Evolutionary conservation across 1,140 invertebrate species (phyloP).

Genomic region (Octopus sinensis): DNA sequence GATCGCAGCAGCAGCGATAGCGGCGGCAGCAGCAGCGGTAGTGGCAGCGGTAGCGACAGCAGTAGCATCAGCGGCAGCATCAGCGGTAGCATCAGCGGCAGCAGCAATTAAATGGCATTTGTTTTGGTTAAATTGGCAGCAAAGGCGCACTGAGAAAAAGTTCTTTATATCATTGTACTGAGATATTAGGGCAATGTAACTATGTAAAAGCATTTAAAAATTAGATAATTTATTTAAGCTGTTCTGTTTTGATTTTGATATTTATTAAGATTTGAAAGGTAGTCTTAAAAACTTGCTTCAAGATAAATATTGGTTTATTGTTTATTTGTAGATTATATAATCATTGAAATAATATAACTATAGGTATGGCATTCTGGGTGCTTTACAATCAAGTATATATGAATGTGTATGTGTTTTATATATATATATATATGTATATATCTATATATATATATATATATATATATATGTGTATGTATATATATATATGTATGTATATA

Average conservation of each 20-base stretch:
- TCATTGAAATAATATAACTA: too few relatives aligned
- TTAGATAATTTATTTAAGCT: too few relatives aligned
- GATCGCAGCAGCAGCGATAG: neutral
- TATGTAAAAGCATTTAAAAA: too few relatives aligned
- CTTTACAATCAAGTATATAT: too few relatives aligned
- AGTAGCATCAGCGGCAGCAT: neutral
- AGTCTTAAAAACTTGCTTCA: too few relatives aligned
- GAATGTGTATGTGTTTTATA: too few relatives aligned
- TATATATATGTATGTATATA: constrained; percentile 9
- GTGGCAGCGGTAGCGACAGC: neutral
- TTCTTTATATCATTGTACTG: neutral
- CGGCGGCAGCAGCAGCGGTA: neutral
- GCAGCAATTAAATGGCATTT: neutral
- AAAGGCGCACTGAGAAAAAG: neutral
- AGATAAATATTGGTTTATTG: too few relatives aligned
- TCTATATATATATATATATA: neutral
- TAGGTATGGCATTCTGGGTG: too few relatives aligned
- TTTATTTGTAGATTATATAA: too few relatives aligned
- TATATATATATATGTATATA: neutral
- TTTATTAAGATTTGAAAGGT: too few relatives aligned
- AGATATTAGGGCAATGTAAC: too few relatives aligned
- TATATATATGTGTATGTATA: constrained; percentile 5
- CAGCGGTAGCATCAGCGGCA: neutral
- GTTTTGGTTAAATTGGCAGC: neutral
- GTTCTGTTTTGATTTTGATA: too few relatives aligned